phyloP scores from a whole-genome alignment of 2,888 invertebrate genomes.

The Hypomecis punctinalis region DNA sequence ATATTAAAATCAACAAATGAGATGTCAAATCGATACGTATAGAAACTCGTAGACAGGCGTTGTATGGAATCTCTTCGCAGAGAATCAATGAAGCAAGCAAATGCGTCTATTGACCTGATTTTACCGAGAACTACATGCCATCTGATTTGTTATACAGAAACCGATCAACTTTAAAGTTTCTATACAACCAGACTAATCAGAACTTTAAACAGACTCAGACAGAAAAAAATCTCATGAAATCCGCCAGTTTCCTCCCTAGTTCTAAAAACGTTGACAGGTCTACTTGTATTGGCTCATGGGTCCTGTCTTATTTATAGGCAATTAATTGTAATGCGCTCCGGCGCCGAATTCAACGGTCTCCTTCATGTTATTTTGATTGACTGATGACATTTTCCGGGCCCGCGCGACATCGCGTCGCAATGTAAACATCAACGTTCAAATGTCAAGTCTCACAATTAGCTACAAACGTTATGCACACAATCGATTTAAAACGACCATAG shows the following conservation, averaged over 20 bases:
- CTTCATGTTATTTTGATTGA: constrained; percentile 69
- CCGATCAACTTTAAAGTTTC: constrained; percentile 19
- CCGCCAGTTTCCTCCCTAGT: constrained; percentile 39
- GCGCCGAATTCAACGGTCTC: constrained; percentile 51
- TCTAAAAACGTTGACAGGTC: constrained; percentile 49
- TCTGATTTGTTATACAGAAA: constrained; percentile 23
- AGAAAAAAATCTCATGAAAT: constrained; percentile 29
- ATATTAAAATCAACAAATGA: constrained; percentile 43
- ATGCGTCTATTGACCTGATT: constrained; percentile 34
- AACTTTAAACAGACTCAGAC: constrained; percentile 22
- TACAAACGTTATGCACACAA: constrained; percentile 21
- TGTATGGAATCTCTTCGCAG: constrained; percentile 14
- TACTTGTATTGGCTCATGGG: constrained; percentile 44
- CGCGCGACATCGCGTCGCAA: constrained; percentile 43
- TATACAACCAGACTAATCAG: constrained; percentile 19
- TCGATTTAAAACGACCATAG: constrained; percentile 33
- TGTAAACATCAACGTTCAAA: constrained; percentile 25
- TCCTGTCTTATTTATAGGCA: constrained; percentile 67
- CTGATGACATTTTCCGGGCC: constrained; percentile 68
- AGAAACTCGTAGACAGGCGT: constrained; percentile 27
- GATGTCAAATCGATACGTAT: constrained; percentile 37
- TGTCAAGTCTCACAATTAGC: constrained; percentile 22
- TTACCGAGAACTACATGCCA: constrained; percentile 17
- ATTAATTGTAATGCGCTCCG: constrained; percentile 62
- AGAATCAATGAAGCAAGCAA: constrained; percentile 22